These are phyloP conservation scores for Exaiptasia diaphana DNA, from an alignment of 64 coral and sea anemone species.

Conservation along the genomic window DNA sequence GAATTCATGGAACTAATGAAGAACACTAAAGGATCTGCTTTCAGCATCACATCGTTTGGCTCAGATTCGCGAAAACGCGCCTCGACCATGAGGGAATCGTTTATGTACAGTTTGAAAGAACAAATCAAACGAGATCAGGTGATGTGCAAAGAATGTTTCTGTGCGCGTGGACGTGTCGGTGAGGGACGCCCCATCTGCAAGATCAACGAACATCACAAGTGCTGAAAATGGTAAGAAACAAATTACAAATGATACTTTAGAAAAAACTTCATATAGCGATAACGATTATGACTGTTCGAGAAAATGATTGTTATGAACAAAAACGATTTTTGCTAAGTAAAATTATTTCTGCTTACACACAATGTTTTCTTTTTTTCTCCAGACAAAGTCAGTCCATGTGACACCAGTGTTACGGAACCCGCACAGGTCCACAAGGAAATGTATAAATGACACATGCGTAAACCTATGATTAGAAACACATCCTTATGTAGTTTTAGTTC, in stretches of 20 bases:
- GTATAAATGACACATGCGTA: slow-evolving; percentile 13
- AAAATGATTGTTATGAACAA: background rate
- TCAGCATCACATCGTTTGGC: slow-evolving; percentile 63
- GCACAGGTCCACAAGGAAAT: slow-evolving; percentile 2
- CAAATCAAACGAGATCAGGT: slow-evolving; percentile 82
- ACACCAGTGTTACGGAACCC: slow-evolving; percentile 13
- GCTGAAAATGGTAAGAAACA: slow-evolving; percentile 75
- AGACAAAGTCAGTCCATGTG: slow-evolving; percentile 14
- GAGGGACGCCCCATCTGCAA: slow-evolving; percentile 77
- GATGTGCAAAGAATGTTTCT: slow-evolving; percentile 84
- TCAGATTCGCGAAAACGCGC: slow-evolving; percentile 32
- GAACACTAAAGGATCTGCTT: slow-evolving; percentile 63
- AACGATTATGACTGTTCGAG: too few species aligned
- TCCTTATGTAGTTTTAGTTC: background rate
- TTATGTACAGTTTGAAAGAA: slow-evolving; percentile 60
- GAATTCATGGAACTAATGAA: slow-evolving; percentile 67
- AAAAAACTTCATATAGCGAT: background rate
- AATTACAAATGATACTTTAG: background rate
- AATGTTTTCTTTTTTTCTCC: background rate
- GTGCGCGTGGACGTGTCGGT: slow-evolving; percentile 51
- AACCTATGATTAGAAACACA: background rate
- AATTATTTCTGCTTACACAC: background rate
- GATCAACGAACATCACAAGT: slow-evolving; percentile 76
- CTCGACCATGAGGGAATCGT: background rate
- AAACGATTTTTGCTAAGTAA: background rate